Conservation (phyloP, 2,797 vertebrate species). For the Crenuchus spilurus region DNA sequence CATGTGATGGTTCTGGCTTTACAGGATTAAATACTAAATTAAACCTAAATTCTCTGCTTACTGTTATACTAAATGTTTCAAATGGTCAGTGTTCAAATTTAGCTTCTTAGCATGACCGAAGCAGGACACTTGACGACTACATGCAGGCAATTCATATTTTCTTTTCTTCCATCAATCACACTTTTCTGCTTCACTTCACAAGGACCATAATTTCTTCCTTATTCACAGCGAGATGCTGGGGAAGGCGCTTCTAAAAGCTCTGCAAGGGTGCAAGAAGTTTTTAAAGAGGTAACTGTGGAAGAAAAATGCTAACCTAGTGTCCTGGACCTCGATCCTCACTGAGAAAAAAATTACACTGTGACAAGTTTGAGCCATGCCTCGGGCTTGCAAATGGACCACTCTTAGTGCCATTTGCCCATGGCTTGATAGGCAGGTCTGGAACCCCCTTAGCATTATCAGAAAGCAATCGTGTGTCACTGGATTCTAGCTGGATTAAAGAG, state of each 20-base stretch:
- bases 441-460: conserved; percentile 76
- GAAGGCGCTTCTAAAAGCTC: conserved; percentile 37
- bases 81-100: conserved; percentile 21
- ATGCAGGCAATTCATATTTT: conserved; percentile 73
- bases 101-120: neutral
- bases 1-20: no score
- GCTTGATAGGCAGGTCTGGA: conserved; percentile 81
- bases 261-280: conserved; percentile 7
- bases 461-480: conserved; percentile 80
- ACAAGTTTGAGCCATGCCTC: conserved; percentile 63
- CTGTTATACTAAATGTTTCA: no score
- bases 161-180: conserved; percentile 71
- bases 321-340: conserved; percentile 56
- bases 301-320: conserved; percentile 48
- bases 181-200: conserved; percentile 77
- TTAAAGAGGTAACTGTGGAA: neutral
- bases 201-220: conserved; percentile 69
- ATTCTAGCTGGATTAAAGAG: conserved; percentile 83
- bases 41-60: no score
- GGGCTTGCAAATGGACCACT: conserved; percentile 73
- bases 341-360: conserved; percentile 72
- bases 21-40: no score
- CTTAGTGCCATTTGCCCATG: conserved; percentile 68
- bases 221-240: conserved; percentile 36
- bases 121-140: neutral